Conservation (phyloP, 2,888 invertebrate species). For the Tiliacea citrago region DNA sequence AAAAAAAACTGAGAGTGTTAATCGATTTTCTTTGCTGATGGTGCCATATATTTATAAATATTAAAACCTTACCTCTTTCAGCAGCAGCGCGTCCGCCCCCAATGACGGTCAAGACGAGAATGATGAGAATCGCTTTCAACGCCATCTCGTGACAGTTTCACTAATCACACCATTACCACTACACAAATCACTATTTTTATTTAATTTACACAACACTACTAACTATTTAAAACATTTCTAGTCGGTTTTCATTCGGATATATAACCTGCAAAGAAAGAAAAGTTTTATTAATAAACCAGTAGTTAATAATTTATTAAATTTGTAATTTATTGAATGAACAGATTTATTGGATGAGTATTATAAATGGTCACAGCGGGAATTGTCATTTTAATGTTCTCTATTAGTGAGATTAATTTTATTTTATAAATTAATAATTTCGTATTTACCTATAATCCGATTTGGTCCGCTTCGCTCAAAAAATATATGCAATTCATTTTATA, state of each 20-base stretch:
- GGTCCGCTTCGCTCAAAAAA: slow-evolving; percentile 20
- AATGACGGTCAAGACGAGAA: slow-evolving; percentile 69
- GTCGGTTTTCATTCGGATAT: slow-evolving; percentile 69
- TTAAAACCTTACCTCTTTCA: slow-evolving; percentile 73
- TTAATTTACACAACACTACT: slow-evolving; percentile 58
- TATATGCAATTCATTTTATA: neutral
- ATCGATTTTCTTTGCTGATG: neutral
- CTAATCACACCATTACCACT: slow-evolving; percentile 74
- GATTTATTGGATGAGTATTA: neutral
- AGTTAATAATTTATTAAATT: neutral
- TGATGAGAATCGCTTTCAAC: slow-evolving; percentile 70
- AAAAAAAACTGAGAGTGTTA: too few species aligned
- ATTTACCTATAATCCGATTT: slow-evolving; percentile 6
- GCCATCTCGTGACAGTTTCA: slow-evolving; percentile 74
- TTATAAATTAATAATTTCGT: neutral
- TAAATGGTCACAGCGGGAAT: slow-evolving; percentile 49
- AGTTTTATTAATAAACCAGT: slow-evolving; percentile 13
- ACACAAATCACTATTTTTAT: slow-evolving; percentile 55
- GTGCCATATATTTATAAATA: neutral
- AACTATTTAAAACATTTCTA: slow-evolving; percentile 68
- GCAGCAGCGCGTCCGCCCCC: slow-evolving; percentile 66
- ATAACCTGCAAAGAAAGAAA: slow-evolving; percentile 68
- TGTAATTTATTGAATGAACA: slow-evolving; percentile 16
- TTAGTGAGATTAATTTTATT: slow-evolving; percentile 1
- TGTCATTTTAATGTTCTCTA: slow-evolving; percentile 16